Evolutionary conservation across 1,140 invertebrate species (phyloP).

Genomic region (Drosophila baimaii): DNA sequence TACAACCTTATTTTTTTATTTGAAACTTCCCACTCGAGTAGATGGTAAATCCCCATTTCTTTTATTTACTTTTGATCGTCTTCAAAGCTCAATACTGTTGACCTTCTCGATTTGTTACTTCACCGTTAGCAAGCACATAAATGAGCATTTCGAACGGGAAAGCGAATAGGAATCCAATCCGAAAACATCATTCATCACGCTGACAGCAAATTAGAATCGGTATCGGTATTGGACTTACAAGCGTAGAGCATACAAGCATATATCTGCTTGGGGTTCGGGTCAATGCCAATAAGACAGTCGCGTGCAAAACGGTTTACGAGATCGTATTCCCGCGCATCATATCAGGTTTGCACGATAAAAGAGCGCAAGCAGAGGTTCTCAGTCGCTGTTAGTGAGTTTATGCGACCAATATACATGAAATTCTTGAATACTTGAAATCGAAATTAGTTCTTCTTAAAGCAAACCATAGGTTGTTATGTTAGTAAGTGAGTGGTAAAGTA

Average conservation of each 20-base stretch:
- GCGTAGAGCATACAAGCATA: not conserved
- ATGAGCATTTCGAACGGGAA: constrained; percentile 38
- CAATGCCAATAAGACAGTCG: constrained; percentile 80
- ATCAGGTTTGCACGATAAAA: constrained; percentile 74
- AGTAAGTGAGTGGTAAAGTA: too few species aligned
- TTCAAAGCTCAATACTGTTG: constrained; percentile 19
- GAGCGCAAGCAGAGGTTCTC: constrained; percentile 45
- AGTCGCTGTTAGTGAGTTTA: constrained; percentile 6
- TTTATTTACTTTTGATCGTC: constrained; percentile 14
- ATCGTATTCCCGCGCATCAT: constrained; percentile 59
- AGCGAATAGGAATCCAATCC: constrained; percentile 22
- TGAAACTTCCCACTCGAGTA: too few species aligned
- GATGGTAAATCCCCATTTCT: not conserved
- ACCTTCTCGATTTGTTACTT: constrained; percentile 28
- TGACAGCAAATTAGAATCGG: constrained; percentile 39
- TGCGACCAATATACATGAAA: not conserved
- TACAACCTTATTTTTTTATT: too few species aligned
- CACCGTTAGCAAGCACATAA: constrained; percentile 33
- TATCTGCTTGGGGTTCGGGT: constrained; percentile 36
- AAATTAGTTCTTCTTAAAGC: constrained; percentile 11
- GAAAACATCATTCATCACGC: constrained; percentile 38
- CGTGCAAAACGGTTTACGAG: constrained; percentile 67
- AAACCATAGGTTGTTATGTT: too few species aligned
- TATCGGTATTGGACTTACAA: constrained; percentile 5
- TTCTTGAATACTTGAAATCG: not conserved